Percentiles rank a stretch among this genome's conserved stretches.
phyloP scores from a whole-genome alignment of 2,888 invertebrate species.

The Caenorhabditis virilis region DNA sequence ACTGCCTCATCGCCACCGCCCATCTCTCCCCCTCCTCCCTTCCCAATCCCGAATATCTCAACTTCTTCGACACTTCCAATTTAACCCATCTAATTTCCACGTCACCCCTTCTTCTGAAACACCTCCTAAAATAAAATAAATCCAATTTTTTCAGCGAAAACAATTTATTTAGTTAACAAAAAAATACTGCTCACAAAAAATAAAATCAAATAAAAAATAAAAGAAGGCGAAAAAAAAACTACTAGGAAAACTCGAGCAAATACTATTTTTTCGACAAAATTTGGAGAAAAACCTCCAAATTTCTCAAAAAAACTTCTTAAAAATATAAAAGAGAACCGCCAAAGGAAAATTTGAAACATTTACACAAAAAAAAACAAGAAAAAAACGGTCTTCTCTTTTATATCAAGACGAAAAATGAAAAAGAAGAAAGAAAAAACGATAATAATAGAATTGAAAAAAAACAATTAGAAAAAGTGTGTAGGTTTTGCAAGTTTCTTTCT shows the following conservation, averaged over 20 bases:
- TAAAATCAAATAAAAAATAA: not conserved
- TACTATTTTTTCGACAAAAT: not conserved
- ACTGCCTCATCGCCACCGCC: conserved; percentile 1
- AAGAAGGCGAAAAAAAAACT: not conserved
- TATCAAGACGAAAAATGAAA: not conserved
- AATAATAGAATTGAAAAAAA: conserved; percentile 14
- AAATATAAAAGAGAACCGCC: not conserved
- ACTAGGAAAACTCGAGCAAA: not conserved
- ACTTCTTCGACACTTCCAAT: conserved; percentile 14
- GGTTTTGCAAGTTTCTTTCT: not conserved
- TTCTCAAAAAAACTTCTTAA: not conserved
- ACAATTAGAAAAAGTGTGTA: conserved; percentile 3
- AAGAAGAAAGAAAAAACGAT: conserved; percentile 4
- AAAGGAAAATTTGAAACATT: conserved; percentile 1
- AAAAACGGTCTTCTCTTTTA: not conserved
- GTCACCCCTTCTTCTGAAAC: too few relatives aligned
- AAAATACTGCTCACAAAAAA: conserved; percentile 7
- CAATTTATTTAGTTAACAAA: conserved; percentile 15
- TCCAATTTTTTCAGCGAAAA: conserved; percentile 4
- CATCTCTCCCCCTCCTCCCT: not conserved
- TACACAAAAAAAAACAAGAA: not conserved
- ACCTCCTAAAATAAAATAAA: too few relatives aligned
- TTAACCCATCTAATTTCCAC: conserved; percentile 3
- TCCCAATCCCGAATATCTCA: conserved; percentile 24
- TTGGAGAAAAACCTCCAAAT: not conserved